Percentiles rank a stretch among this genome's conserved stretches.
Conservation (phyloP, 2,888 invertebrate species). For the Synergus japonicus region DNA sequence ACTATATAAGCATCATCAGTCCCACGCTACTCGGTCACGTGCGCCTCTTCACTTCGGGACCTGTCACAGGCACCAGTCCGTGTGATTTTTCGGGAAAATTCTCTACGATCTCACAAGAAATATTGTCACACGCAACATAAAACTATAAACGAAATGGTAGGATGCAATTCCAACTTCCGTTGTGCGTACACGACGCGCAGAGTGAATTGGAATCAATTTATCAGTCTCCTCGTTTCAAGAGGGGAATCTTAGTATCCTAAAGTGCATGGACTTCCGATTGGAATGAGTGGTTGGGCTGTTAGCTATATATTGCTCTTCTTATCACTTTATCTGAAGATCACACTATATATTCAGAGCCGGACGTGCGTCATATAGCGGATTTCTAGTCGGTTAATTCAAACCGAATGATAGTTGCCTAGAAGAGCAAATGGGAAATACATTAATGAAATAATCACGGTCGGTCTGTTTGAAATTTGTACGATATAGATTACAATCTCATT, state of each 20-base stretch:
- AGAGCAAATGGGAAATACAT: too few relatives aligned
- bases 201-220: constrained; percentile 44
- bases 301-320: constrained; percentile 41
- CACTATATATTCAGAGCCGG: constrained; percentile 69
- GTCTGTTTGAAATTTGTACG: too few relatives aligned
- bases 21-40: constrained; percentile 70
- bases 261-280: constrained; percentile 69
- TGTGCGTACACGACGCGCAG: constrained; percentile 46
- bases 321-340: constrained; percentile 51
- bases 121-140: background rate
- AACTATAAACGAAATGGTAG: background rate
- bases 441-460: too few relatives aligned
- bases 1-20: constrained; percentile 62
- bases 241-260: constrained; percentile 50
- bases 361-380: constrained; percentile 75
- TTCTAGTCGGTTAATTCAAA: constrained; percentile 74
- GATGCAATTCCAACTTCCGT: constrained; percentile 46
- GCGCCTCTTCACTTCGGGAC: constrained; percentile 63
- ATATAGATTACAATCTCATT: too few relatives aligned
- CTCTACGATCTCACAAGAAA: constrained; percentile 46
- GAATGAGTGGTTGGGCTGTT: constrained; percentile 61
- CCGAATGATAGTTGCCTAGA: background rate
- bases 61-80: constrained; percentile 69
- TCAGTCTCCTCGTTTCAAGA: constrained; percentile 46
- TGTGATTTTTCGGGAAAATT: constrained; percentile 68